A percentile compares a stretch with the other conserved stretches of the same genome.
Evolutionary conservation across 1,140 invertebrate species (phyloP).

Genomic region (Cephus cinctus): DNA sequence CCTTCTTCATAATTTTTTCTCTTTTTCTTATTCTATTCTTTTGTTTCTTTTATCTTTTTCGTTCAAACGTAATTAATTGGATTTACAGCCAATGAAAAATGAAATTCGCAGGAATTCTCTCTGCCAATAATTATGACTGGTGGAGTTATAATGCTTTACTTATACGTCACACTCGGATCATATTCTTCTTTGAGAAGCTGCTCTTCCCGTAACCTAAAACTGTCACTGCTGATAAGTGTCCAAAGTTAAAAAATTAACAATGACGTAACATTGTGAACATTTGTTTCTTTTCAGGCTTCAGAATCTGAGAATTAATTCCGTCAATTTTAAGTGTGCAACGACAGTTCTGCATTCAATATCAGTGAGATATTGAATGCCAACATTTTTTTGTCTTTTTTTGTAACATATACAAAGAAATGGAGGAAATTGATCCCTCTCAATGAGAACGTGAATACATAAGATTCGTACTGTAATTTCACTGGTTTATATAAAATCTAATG

Average conservation of each 20-base stretch:
- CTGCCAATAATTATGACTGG: background rate
- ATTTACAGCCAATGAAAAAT: slow-evolving; percentile 1
- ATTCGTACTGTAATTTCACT: background rate
- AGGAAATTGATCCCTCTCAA: background rate
- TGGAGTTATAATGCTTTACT: background rate
- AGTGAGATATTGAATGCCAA: slow-evolving; percentile 2
- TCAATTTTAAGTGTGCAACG: slow-evolving; percentile 11
- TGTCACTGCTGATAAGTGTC: background rate
- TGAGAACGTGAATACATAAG: background rate
- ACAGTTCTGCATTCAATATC: slow-evolving; percentile 3
- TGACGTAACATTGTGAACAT: slow-evolving; percentile 7
- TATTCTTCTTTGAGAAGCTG: background rate
- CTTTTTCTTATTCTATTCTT: too few relatives aligned
- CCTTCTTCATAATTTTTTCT: too few relatives aligned
- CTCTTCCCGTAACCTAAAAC: background rate
- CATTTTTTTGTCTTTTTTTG: background rate
- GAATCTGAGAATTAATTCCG: slow-evolving; percentile 49
- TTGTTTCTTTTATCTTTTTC: too few relatives aligned
- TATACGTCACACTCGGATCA: background rate
- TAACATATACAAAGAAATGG: background rate
- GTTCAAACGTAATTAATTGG: too few relatives aligned
- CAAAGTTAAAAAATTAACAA: background rate
- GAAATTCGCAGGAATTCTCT: background rate
- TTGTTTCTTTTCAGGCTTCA: slow-evolving; percentile 47
- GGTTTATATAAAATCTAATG: too few relatives aligned